Evolutionary conservation across 2,888 invertebrate genomes (phyloP), one percentile per base, ranked within the genome.

Genomic region (Neoitamus cyanurus): DNA sequence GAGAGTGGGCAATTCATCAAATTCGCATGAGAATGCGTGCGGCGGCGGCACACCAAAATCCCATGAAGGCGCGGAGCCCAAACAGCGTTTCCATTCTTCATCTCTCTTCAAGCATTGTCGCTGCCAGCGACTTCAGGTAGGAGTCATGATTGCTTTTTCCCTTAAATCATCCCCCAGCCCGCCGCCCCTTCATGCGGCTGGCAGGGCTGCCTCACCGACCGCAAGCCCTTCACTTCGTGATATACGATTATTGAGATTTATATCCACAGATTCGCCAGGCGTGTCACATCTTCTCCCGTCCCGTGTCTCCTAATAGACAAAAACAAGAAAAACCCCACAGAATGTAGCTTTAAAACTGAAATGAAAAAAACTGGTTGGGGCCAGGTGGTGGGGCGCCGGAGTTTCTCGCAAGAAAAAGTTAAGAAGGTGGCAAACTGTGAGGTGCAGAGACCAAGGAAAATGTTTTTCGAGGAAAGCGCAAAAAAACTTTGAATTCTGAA

Each of bases 241-340:
- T 89, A 88, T 89, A 89, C 88, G 89, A 89, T 89, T 89, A 90
- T 90, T 90, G 89, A 90, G 89, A 90, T 90, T 90, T 90, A 90
- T 90, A 88, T 90, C 88, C 86, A 86, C 84, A 84, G 83, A 83
- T 86, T 85, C 83, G 69, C 83, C 83, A 77, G 84, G 84, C 84
- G 84, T 83, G 84, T 83, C 83, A 85, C 84, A 84, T 85, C 34
- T 31, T 82, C 68, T 69, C n/a, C 15, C 31, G 30, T 46, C 20
- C 83, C 73, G 69, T 36, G 80, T 31, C 34, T 83, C 70, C 82
- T 80, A 58, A 86, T 86, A 84, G 84, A 72, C 69, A 84, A 85
- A 83, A 82, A 84, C 75, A 83, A 25, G 30, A 85, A 42, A 77
- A 70, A 28, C 25, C n/a, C 36, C 58, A 48, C 34, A 80, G 31